These are phyloP conservation scores for Ormyrus thymus DNA, from an alignment of 2,888 invertebrate genomes.

Conservation along the genomic window DNA sequence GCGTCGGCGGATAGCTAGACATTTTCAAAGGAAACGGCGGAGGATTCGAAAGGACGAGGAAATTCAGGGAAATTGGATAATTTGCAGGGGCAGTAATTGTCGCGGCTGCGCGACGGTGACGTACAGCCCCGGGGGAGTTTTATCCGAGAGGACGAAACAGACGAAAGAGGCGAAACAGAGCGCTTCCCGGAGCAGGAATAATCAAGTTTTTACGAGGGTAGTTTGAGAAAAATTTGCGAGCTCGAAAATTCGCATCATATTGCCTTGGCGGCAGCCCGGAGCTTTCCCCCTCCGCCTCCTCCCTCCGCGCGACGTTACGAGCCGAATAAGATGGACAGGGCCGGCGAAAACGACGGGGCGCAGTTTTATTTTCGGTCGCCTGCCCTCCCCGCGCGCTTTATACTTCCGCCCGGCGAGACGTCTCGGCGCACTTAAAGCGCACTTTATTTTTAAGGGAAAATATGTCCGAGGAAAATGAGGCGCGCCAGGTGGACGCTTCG, in stretches of 20 bases:
- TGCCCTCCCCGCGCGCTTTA: conserved; percentile 60
- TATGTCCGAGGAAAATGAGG: conserved; percentile 33
- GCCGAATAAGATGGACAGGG: conserved; percentile 51
- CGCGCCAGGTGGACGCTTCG: conserved; percentile 29
- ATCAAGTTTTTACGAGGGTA: conserved; percentile 53
- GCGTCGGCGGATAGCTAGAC: too few relatives aligned
- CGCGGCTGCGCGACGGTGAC: neutral
- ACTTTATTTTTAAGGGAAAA: conserved; percentile 49
- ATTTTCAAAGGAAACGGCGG: too few relatives aligned
- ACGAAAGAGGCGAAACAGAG: conserved; percentile 2
- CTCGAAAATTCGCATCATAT: conserved; percentile 54
- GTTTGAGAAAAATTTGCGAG: conserved; percentile 52
- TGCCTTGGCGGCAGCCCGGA: conserved; percentile 13
- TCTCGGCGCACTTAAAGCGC: conserved; percentile 52
- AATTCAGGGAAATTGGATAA: conserved; percentile 29
- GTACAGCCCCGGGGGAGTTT: conserved; percentile 11
- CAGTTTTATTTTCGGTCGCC: conserved; percentile 48
- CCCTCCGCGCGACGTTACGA: conserved; percentile 42
- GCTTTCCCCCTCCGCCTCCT: conserved; percentile 13
- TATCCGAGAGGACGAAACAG: neutral
- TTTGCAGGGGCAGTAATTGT: conserved; percentile 9
- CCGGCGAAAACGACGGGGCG: conserved; percentile 29
- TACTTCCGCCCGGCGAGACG: conserved; percentile 65
- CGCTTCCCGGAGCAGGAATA: conserved; percentile 33
- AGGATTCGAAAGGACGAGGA: too few relatives aligned